Conservation (phyloP, 1,140 invertebrate genomes). For the Metaphire vulgaris region DNA sequence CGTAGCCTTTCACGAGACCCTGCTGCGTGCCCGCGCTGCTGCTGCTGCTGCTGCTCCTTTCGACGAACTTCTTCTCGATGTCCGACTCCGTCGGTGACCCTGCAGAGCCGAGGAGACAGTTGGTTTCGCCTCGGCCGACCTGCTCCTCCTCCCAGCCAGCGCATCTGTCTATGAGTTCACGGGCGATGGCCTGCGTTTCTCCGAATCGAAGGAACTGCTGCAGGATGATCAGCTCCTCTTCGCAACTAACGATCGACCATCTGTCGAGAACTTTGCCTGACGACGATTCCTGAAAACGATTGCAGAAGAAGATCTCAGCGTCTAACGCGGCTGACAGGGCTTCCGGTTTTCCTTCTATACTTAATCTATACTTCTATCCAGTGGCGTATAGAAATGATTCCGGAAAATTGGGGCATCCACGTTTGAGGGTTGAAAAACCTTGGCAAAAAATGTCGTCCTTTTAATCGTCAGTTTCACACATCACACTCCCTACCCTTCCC, state of each 20-base stretch:
- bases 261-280: constrained; percentile 67
- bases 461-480: no score
- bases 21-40: no score
- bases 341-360: no score
- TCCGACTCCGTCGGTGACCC: constrained; percentile 55
- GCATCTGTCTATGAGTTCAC: constrained; percentile 68
- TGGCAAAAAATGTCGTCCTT: no score
- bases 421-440: no score
- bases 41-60: constrained; percentile 50
- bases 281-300: constrained; percentile 55
- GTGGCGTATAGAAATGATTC: no score
- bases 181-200: constrained; percentile 72
- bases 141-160: constrained; percentile 71
- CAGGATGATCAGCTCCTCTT: constrained; percentile 75
- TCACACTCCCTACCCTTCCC: no score
- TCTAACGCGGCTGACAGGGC: no score
- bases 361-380: no score
- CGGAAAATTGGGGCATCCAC: no score
- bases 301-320: no score
- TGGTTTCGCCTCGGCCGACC: constrained; percentile 73
- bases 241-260: constrained; percentile 73
- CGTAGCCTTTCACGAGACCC: constrained; percentile 36
- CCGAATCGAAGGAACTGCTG: constrained; percentile 79
- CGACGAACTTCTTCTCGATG: constrained; percentile 59
- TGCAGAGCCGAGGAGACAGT: constrained; percentile 59